These are phyloP conservation scores for Sardina pilchardus DNA, from an alignment of 2,113 vertebrate genomes.

Conservation along the genomic window DNA sequence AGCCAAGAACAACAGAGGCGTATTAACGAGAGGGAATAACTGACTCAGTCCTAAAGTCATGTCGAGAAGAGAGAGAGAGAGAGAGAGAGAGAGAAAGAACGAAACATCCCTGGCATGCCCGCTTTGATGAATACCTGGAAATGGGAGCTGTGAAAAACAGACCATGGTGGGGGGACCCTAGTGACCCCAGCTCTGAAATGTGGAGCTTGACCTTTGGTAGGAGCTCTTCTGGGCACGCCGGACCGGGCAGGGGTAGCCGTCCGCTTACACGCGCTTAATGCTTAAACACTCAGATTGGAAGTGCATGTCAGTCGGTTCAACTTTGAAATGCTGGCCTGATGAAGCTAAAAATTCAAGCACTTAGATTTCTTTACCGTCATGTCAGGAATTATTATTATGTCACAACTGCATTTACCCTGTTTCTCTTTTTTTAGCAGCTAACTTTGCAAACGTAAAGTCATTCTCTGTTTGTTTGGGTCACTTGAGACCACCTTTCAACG, in stretches of 20 bases:
- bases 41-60: background rate
- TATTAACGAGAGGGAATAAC: background rate
- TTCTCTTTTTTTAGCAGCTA: no score
- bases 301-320: background rate
- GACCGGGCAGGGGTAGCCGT: background rate
- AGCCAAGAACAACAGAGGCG: conserved; percentile 1
- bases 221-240: background rate
- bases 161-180: background rate
- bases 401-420: no score
- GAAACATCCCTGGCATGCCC: background rate
- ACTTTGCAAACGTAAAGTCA: no score
- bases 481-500: no score
- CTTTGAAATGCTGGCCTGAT: background rate
- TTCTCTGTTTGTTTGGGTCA: no score
- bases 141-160: conserved; percentile 7
- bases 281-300: background rate
- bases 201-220: background rate
- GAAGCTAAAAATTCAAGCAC: background rate
- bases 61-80: background rate
- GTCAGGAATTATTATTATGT: no score
- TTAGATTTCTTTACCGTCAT: background rate
- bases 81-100: background rate
- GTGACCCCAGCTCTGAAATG: background rate
- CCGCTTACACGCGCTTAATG: background rate
- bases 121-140: background rate